Evolutionary conservation across 1,140 invertebrate genomes (phyloP).

Genomic region (Megalopta genalis): DNA sequence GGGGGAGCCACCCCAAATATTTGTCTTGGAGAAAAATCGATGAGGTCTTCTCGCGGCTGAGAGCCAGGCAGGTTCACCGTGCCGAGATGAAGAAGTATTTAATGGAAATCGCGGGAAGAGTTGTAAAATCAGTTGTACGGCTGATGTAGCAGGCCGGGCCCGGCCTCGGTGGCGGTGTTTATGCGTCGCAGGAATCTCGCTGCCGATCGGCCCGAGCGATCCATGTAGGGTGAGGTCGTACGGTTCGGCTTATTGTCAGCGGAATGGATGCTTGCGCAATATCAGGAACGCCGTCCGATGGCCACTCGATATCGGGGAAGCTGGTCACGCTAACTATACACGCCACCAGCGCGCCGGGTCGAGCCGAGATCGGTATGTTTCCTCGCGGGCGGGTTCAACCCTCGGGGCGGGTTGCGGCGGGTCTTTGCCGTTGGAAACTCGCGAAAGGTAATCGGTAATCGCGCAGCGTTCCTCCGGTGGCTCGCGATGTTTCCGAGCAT

Average conservation of each 20-base stretch:
- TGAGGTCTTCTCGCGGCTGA: not conserved
- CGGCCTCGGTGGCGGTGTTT: not conserved
- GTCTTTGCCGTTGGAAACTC: no score
- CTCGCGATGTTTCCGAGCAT: conserved; percentile 20
- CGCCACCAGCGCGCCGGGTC: conserved; percentile 56
- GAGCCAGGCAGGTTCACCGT: not conserved
- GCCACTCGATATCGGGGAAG: conserved; percentile 58
- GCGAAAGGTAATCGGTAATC: conserved; percentile 44
- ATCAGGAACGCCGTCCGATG: conserved; percentile 59
- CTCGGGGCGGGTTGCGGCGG: not conserved
- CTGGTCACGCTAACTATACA: conserved; percentile 62
- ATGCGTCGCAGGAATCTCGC: conserved; percentile 13
- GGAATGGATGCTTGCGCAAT: conserved; percentile 61
- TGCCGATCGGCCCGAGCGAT: conserved; percentile 25
- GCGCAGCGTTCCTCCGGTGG: conserved; percentile 23
- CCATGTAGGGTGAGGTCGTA: conserved; percentile 44
- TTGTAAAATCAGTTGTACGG: conserved; percentile 2
- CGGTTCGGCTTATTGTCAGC: conserved; percentile 44
- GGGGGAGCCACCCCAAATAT: not conserved
- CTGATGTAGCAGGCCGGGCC: no score
- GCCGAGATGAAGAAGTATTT: conserved; percentile 1
- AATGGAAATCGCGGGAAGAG: not conserved
- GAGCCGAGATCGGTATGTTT: conserved; percentile 45
- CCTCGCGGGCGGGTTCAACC: conserved; percentile 35
- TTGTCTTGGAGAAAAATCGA: not conserved